phyloP scores from a whole-genome alignment of 2,888 invertebrate genomes.

The Agrilus biguttatus region DNA sequence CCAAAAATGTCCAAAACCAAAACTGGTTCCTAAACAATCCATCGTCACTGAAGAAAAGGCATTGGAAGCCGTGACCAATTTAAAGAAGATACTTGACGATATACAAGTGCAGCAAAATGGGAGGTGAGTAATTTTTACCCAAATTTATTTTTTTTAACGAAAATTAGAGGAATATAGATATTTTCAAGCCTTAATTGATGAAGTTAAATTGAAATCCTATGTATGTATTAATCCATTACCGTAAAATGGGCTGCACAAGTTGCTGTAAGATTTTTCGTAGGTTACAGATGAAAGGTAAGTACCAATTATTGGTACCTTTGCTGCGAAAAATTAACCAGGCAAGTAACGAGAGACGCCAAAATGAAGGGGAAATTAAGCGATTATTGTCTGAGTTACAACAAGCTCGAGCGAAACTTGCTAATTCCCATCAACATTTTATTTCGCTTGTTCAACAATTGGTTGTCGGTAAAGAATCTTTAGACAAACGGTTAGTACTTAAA shows the following conservation, averaged over 20 bases:
- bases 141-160: not conserved
- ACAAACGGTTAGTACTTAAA: conserved; percentile 22
- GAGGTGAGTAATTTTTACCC: conserved; percentile 18
- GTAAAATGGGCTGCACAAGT: conserved; percentile 3
- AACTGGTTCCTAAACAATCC: too few relatives aligned
- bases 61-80: conserved; percentile 4
- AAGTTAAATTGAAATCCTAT: too few relatives aligned
- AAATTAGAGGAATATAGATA: too few relatives aligned
- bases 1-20: too few relatives aligned
- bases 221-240: not conserved
- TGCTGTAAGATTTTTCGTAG: conserved; percentile 14
- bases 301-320: conserved; percentile 25
- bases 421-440: conserved; percentile 20
- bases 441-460: conserved; percentile 20
- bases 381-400: conserved; percentile 21
- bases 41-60: conserved; percentile 1
- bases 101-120: conserved; percentile 21
- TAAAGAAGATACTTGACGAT: conserved; percentile 17
- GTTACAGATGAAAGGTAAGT: conserved; percentile 31
- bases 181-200: too few relatives aligned
- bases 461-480: conserved; percentile 21
- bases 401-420: conserved; percentile 19
- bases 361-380: conserved; percentile 22
- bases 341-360: conserved; percentile 22
- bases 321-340: conserved; percentile 25